Percentiles rank a stretch among this genome's conserved stretches.
These are phyloP conservation scores for Palythoa grandiflora DNA, from an alignment of 92 coral and sea anemone species.

Conservation along the genomic window DNA sequence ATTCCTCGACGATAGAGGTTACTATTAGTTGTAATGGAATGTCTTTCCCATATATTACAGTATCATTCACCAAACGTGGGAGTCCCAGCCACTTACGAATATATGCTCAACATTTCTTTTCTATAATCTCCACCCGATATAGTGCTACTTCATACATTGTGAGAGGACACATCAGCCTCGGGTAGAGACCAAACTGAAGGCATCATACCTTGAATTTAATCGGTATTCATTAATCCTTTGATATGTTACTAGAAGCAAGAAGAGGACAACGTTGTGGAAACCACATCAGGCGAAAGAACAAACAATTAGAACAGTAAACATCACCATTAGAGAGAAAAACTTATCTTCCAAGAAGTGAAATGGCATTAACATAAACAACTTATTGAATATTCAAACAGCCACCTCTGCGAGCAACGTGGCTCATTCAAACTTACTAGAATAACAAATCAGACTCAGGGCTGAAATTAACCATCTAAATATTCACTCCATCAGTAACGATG, in stretches of 20 bases:
- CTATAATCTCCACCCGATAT: too few species aligned
- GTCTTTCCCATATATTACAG: too few species aligned
- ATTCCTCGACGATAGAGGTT: too few species aligned
- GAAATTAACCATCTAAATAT: conserved; percentile 48
- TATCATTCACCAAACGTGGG: too few species aligned
- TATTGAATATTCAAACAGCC: conserved; percentile 26
- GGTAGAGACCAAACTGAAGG: too few species aligned
- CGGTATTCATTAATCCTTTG: too few species aligned
- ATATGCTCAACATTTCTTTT: too few species aligned
- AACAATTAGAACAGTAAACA: not conserved
- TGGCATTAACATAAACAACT: not conserved
- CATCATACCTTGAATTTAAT: too few species aligned
- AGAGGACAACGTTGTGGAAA: conserved; percentile 10
- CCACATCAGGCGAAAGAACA: not conserved
- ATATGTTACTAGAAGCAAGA: not conserved
- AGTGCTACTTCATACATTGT: too few species aligned
- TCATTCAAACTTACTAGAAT: not conserved
- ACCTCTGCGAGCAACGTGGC: not conserved
- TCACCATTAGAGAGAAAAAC: not conserved
- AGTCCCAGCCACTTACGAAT: too few species aligned
- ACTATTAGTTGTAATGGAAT: too few species aligned
- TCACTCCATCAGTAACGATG: conserved; percentile 42
- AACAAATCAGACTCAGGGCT: conserved; percentile 32
- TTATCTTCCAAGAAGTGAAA: not conserved
- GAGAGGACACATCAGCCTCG: too few species aligned